These are phyloP conservation scores for Sciurus carolinensis DNA, from an alignment of 2,797 vertebrate genomes.

Conservation along the genomic window DNA sequence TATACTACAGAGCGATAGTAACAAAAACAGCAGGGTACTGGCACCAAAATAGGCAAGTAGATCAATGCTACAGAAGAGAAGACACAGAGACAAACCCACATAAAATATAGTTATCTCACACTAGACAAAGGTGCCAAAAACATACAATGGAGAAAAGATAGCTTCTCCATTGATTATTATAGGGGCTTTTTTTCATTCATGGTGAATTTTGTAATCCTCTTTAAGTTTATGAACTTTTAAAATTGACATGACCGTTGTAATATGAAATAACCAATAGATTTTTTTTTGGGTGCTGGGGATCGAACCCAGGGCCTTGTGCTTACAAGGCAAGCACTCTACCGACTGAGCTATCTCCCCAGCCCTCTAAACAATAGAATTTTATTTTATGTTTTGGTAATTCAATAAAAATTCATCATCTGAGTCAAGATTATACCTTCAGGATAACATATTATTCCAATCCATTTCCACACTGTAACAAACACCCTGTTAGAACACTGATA, in stretches of 20 bases:
- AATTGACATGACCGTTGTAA: background rate
- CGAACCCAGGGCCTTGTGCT: no score
- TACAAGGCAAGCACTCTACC: no score
- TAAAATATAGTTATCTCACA: no score
- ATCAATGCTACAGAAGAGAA: no score
- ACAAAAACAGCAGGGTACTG: no score
- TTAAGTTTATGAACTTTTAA: background rate
- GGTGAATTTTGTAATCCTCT: constrained; percentile 25
- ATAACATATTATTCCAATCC: background rate
- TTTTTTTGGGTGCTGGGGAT: background rate
- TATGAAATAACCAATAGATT: background rate
- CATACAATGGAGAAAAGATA: no score
- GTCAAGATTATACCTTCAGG: background rate
- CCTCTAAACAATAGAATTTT: background rate
- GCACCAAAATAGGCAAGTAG: no score
- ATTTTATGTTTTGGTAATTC: background rate
- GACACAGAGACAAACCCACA: no score
- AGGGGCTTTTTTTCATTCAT: background rate
- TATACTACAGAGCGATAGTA: no score
- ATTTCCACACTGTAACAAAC: background rate
- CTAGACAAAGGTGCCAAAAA: no score
- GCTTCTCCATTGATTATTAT: background rate
- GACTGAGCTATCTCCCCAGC: no score
- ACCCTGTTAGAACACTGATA: background rate
- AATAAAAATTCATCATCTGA: background rate